Percentiles rank a stretch among this genome's conserved stretches.
Conservation (phyloP, 2,888 invertebrate genomes). For the Mesodorylaimus sp. region DNA sequence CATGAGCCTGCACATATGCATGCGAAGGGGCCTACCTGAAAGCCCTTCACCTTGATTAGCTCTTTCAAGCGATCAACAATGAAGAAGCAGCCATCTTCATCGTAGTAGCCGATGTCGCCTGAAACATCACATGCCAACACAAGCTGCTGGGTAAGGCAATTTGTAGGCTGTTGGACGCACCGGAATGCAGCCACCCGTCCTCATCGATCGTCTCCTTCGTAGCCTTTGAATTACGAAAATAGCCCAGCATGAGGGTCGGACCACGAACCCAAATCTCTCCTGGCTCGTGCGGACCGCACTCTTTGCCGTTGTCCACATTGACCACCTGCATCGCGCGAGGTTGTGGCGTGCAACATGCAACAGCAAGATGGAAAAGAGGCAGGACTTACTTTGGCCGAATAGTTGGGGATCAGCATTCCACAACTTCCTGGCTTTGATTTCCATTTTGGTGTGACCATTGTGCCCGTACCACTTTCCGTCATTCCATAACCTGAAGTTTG, state of each 20-base stretch:
- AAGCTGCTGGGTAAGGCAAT: too few species aligned
- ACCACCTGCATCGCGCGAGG: conserved; percentile 27
- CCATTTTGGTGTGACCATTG: conserved; percentile 28
- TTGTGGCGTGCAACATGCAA: too few species aligned
- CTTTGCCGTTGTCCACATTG: conserved; percentile 38
- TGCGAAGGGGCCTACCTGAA: too few species aligned
- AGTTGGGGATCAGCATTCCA: conserved; percentile 46
- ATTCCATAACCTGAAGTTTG: conserved; percentile 35
- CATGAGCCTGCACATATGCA: not conserved
- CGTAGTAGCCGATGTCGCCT: conserved; percentile 65
- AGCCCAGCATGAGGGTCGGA: conserved; percentile 61
- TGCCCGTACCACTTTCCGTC: conserved; percentile 42
- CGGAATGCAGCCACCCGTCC: conserved; percentile 54
- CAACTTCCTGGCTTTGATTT: conserved; percentile 46
- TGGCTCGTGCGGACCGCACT: conserved; percentile 45
- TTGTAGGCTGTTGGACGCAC: too few species aligned
- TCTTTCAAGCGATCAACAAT: conserved; percentile 70
- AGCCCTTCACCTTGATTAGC: conserved; percentile 72
- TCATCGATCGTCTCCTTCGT: conserved; percentile 47
- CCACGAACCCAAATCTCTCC: conserved; percentile 73
- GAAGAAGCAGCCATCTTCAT: conserved; percentile 53
- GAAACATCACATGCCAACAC: too few species aligned
- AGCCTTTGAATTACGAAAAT: conserved; percentile 52
- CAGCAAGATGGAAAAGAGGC: too few species aligned
- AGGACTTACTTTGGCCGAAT: conserved; percentile 40